Conservation (phyloP, 2,888 invertebrate genomes). For the Theristus sp. region DNA sequence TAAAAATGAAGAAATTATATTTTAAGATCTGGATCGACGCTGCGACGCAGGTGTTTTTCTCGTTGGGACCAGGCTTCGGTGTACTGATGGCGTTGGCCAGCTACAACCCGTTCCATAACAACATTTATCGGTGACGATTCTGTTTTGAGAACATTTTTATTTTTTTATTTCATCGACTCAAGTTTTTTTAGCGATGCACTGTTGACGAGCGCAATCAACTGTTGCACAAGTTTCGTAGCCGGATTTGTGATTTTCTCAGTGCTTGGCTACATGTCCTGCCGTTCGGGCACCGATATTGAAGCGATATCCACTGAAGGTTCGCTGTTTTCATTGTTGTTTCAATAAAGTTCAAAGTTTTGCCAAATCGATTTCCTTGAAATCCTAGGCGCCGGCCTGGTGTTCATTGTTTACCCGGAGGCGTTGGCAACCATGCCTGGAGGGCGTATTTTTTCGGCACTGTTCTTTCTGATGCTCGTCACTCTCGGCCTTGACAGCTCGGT, state of each 20-base stretch:
- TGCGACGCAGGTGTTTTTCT: constrained; percentile 96
- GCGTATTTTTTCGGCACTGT: constrained; percentile 88
- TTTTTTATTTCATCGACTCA: too few relatives aligned
- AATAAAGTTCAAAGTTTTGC: too few relatives aligned
- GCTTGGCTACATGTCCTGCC: constrained; percentile 75
- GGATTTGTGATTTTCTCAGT: constrained; percentile 95
- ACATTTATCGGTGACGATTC: constrained; percentile 51
- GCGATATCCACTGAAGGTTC: constrained; percentile 52
- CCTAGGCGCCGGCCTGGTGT: constrained; percentile 62
- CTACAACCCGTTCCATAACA: constrained; percentile 95
- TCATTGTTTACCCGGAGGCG: constrained; percentile 93
- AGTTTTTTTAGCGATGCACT: constrained; percentile 87
- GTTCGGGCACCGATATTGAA: constrained; percentile 39
- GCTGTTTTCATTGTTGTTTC: too few relatives aligned
- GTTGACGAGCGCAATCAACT: constrained; percentile 80
- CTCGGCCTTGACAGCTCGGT: constrained; percentile 92
- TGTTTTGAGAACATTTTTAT: not conserved
- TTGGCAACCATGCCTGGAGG: constrained; percentile 95
- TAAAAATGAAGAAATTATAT: too few relatives aligned
- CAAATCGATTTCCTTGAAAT: too few relatives aligned
- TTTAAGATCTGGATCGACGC: constrained; percentile 81
- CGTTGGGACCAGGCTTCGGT: constrained; percentile 94
- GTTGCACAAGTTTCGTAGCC: constrained; percentile 80
- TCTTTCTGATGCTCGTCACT: constrained; percentile 97
- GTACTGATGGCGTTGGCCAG: constrained; percentile 88